Evolutionary conservation across 2,888 invertebrate genomes (phyloP).

Genomic region (Papilio elwesi): DNA sequence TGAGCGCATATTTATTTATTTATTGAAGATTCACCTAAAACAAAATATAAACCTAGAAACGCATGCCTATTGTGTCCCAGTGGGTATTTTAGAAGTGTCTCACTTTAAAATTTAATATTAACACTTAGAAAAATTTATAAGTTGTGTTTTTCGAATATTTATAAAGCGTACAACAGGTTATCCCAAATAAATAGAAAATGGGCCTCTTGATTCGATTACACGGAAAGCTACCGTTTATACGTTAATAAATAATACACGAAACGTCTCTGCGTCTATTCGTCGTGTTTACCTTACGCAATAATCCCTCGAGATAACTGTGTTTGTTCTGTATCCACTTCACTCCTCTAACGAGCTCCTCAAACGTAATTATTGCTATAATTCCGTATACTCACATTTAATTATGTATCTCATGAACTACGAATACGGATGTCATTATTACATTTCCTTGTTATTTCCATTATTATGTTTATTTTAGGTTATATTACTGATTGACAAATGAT

Average conservation of each 20-base stretch:
- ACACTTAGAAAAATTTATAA: neutral
- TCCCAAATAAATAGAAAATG: slow-evolving; percentile 10
- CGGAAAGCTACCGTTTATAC: neutral
- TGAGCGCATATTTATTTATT: too few relatives aligned
- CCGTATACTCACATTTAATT: slow-evolving; percentile 37
- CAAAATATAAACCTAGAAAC: too few relatives aligned
- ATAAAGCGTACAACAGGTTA: neutral
- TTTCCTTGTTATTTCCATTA: neutral
- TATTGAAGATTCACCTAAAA: too few relatives aligned
- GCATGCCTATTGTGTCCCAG: too few relatives aligned
- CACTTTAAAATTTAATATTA: neutral
- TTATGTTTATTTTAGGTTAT: too few relatives aligned
- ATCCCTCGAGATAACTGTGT: slow-evolving; percentile 53
- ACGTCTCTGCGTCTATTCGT: slow-evolving; percentile 3
- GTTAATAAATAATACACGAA: slow-evolving; percentile 37
- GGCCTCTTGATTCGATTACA: slow-evolving; percentile 2
- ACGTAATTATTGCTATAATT: slow-evolving; percentile 41
- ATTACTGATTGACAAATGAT: too few relatives aligned
- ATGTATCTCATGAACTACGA: slow-evolving; percentile 5
- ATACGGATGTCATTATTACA: slow-evolving; percentile 1
- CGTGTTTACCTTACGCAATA: slow-evolving; percentile 37
- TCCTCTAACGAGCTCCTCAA: slow-evolving; percentile 45
- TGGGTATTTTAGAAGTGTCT: too few relatives aligned
- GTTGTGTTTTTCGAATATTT: too few relatives aligned
- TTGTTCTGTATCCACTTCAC: slow-evolving; percentile 55